A percentile compares a stretch with the other conserved stretches of the same genome.
These are phyloP conservation scores for Fratercula arctica DNA, from an alignment of 2,797 vertebrate genomes.

Conservation along the genomic window DNA sequence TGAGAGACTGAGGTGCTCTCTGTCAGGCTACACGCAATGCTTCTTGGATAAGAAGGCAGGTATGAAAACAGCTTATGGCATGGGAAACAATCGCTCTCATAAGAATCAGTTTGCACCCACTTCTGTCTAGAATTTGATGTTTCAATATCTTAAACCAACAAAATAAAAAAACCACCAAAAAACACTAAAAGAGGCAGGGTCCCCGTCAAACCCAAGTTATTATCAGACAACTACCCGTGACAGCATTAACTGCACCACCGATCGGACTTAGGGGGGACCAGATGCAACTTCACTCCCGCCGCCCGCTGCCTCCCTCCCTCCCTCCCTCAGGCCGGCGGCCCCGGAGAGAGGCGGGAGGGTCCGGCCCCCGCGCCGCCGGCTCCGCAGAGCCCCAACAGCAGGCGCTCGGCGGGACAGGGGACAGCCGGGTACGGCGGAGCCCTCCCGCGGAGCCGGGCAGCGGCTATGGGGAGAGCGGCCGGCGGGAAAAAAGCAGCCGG, in stretches of 20 bases:
- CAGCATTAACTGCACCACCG: rapidly evolving
- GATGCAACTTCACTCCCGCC: rapidly evolving
- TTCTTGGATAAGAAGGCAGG: background rate
- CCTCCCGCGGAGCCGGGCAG: background rate
- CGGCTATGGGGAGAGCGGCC: too few species aligned
- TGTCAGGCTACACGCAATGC: rapidly evolving
- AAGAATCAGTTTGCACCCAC: background rate
- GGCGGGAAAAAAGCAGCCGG: background rate
- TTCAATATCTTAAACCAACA: background rate
- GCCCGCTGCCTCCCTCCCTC: background rate
- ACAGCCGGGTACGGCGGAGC: background rate
- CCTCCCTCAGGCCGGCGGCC: background rate
- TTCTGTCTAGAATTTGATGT: background rate
- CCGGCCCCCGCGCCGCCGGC: too few species aligned
- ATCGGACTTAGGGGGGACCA: rapidly evolving
- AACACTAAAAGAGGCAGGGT: background rate
- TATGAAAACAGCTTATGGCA: background rate
- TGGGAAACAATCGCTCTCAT: background rate
- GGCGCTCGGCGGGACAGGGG: background rate
- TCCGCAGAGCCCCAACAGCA: background rate
- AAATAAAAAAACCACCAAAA: background rate
- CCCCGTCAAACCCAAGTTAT: background rate
- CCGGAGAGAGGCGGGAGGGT: background rate
- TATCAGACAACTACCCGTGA: rapidly evolving
- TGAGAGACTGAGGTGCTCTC: background rate